phyloP scores from a whole-genome alignment of 1,140 invertebrate species.

The Polypedilum pembai region DNA sequence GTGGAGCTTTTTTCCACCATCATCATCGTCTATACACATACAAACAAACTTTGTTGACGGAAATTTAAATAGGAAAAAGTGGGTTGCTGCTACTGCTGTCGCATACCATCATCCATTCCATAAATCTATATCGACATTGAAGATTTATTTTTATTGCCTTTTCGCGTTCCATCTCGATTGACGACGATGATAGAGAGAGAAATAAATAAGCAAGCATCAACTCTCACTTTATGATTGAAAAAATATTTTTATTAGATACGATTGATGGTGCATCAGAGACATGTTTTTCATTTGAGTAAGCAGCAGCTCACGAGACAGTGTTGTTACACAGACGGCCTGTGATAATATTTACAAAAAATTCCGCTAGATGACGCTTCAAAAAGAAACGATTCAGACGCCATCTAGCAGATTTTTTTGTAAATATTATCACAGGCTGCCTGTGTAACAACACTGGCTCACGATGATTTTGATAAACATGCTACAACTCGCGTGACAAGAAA shows the following conservation, averaged over 20 bases:
- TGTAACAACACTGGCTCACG: too few relatives aligned
- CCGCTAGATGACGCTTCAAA: too few relatives aligned
- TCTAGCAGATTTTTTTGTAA: too few relatives aligned
- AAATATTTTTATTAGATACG: conserved; percentile 26
- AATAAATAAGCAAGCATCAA: not conserved
- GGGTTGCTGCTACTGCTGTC: not conserved
- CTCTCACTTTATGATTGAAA: not conserved
- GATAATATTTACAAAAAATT: too few relatives aligned
- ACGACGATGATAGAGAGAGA: not conserved
- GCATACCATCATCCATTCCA: not conserved
- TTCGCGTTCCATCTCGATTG: not conserved
- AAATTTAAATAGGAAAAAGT: conserved; percentile 26
- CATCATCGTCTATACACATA: not conserved
- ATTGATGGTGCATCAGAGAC: conserved; percentile 19
- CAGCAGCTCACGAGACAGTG: too few relatives aligned
- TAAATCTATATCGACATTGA: not conserved
- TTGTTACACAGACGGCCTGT: too few relatives aligned
- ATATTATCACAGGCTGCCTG: too few relatives aligned
- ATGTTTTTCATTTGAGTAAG: not conserved
- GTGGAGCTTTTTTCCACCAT: not conserved
- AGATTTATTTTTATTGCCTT: conserved; percentile 28
- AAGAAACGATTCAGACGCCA: too few relatives aligned
- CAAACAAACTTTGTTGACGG: not conserved
- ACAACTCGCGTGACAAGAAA: not conserved
- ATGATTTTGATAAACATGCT: not conserved